Conservation (phyloP, 1,140 invertebrate genomes). For the Dufourea novaeangliae region DNA sequence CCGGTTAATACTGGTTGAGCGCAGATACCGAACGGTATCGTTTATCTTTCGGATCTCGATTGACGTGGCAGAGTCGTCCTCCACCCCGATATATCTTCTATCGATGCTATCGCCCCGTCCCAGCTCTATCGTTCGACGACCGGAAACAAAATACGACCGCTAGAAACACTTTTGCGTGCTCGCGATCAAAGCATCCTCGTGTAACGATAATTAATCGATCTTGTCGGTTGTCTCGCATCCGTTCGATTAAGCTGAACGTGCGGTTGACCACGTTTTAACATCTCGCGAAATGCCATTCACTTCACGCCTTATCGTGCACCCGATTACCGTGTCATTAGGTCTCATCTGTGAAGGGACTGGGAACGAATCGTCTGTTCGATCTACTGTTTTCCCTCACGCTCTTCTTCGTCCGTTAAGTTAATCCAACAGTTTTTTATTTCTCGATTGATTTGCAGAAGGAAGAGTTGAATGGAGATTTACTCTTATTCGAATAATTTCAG, state of each 20-base stretch:
- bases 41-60: constrained; percentile 67
- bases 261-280: no score
- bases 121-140: constrained; percentile 33
- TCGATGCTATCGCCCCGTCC: constrained; percentile 54
- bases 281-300: no score
- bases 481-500: no score
- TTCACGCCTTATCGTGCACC: not conserved
- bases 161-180: constrained; percentile 52
- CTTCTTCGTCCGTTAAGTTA: no score
- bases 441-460: no score
- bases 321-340: not conserved
- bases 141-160: constrained; percentile 46
- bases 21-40: constrained; percentile 70
- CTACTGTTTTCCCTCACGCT: no score
- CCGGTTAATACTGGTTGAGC: constrained; percentile 49
- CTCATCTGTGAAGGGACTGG: no score
- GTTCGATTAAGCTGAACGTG: constrained; percentile 51
- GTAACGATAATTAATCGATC: constrained; percentile 49
- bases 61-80: constrained; percentile 69
- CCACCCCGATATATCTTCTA: constrained; percentile 65
- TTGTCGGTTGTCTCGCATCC: constrained; percentile 3
- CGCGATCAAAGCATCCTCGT: constrained; percentile 27
- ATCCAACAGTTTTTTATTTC: no score
- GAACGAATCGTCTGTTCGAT: no score
- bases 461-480: no score